These are phyloP conservation scores for Philypnodon macrostomus DNA, from an alignment of 2,797 vertebrate genomes.

Conservation along the genomic window DNA sequence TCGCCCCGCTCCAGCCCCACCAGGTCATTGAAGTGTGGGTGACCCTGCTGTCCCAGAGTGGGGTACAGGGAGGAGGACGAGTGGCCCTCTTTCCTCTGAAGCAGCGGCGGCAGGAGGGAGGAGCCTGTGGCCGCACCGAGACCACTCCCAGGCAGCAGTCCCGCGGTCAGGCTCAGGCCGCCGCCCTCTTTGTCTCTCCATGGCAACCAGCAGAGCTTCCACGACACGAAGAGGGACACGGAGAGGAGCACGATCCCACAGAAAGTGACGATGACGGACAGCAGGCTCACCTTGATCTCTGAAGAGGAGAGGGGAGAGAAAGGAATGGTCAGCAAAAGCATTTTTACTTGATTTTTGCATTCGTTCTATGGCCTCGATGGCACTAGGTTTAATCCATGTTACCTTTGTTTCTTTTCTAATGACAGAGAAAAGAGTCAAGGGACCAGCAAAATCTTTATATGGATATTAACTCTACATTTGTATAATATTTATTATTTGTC, in stretches of 20 bases:
- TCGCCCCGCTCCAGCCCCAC: conserved; percentile 81
- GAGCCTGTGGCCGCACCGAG: conserved; percentile 70
- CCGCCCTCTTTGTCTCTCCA: conserved; percentile 90
- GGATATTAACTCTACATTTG: too few species aligned
- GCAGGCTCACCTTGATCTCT: conserved; percentile 92
- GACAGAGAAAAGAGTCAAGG: too few species aligned
- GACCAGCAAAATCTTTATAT: too few species aligned
- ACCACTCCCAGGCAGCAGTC: conserved; percentile 80
- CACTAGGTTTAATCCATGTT: too few species aligned
- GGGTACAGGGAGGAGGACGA: conserved; percentile 81
- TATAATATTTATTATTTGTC: too few species aligned
- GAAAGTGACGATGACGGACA: conserved; percentile 92
- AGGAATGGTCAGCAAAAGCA: background rate
- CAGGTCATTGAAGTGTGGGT: conserved; percentile 85
- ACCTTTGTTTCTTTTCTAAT: too few species aligned
- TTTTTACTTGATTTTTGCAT: too few species aligned
- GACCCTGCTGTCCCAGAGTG: conserved; percentile 80
- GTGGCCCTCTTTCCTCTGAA: conserved; percentile 83
- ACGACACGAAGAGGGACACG: conserved; percentile 93
- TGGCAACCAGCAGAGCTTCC: conserved; percentile 94
- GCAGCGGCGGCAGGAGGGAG: conserved; percentile 77
- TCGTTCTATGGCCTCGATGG: too few species aligned
- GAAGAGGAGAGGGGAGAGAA: background rate
- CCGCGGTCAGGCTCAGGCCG: conserved; percentile 79
- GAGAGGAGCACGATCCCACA: conserved; percentile 91